Evolutionary conservation across 1,140 invertebrate genomes (phyloP).

Genomic region (Camponotus pennsylvanicus): DNA sequence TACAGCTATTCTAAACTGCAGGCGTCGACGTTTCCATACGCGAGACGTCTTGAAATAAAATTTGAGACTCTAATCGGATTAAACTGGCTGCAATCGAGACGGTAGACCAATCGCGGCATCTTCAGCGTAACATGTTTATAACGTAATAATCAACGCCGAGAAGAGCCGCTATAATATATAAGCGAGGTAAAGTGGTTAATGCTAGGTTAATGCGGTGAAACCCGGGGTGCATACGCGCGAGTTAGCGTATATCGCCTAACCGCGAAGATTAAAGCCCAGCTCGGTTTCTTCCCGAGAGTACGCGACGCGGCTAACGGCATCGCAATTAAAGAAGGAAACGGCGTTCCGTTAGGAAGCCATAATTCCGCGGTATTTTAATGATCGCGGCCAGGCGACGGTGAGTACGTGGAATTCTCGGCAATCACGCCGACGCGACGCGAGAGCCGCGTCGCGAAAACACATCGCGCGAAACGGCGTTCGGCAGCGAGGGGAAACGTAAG

Average conservation of each 20-base stretch:
- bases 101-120: conserved; percentile 33
- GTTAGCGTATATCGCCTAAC: conserved; percentile 60
- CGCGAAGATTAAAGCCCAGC: conserved; percentile 58
- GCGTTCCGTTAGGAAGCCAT: conserved; percentile 34
- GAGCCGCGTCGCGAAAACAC: neutral
- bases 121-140: conserved; percentile 57
- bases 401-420: neutral
- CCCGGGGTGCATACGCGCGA: conserved; percentile 63
- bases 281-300: conserved; percentile 24
- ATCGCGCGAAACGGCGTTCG: neutral
- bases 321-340: conserved; percentile 39
- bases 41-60: conserved; percentile 9
- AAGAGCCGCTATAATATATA: conserved; percentile 58
- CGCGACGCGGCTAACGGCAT: conserved; percentile 35
- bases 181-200: conserved; percentile 74
- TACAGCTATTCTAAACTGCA: conserved; percentile 54
- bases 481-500: neutral
- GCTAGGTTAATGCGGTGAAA: conserved; percentile 61
- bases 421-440: neutral
- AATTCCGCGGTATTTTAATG: conserved; percentile 49
- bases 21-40: neutral
- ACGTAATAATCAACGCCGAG: conserved; percentile 69
- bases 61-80: conserved; percentile 50
- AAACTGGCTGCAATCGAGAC: conserved; percentile 66
- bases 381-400: neutral